Percentiles rank a stretch among this genome's conserved stretches.
Evolutionary conservation across 1,140 invertebrate species (phyloP).

Genomic region (Hyles euphorbiae): DNA sequence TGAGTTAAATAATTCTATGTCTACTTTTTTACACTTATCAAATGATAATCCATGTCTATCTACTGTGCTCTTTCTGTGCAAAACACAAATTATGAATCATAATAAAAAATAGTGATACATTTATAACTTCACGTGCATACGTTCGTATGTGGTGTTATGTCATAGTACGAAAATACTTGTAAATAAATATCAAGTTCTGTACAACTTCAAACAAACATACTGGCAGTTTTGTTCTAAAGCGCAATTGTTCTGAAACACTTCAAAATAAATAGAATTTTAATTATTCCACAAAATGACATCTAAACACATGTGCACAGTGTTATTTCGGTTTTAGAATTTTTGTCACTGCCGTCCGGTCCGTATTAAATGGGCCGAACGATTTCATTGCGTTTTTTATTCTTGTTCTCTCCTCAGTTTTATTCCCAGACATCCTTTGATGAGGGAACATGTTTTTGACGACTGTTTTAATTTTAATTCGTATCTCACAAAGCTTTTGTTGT

Average conservation of each 20-base stretch:
- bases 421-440: constrained; percentile 62
- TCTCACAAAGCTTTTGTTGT: constrained; percentile 34
- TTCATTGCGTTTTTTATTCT: constrained; percentile 56
- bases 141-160: too few relatives aligned
- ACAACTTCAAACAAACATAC: too few relatives aligned
- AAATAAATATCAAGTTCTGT: too few relatives aligned
- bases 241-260: not conserved
- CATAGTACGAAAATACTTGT: too few relatives aligned
- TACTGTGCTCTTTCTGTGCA: too few relatives aligned
- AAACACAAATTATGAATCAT: too few relatives aligned
- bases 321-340: constrained; percentile 71
- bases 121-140: too few relatives aligned
- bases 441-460: constrained; percentile 22
- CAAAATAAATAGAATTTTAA: not conserved
- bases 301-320: constrained; percentile 63
- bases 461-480: constrained; percentile 38
- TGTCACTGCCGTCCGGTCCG: constrained; percentile 69
- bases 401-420: constrained; percentile 28
- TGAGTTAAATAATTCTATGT: too few relatives aligned
- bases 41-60: too few relatives aligned
- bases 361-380: constrained; percentile 68
- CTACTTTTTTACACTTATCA: too few relatives aligned
- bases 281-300: constrained; percentile 36
- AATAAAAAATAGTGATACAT: too few relatives aligned
- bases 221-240: too few relatives aligned